phyloP scores from a whole-genome alignment of 2,113 vertebrate species.

The Fregetta grallaria region DNA sequence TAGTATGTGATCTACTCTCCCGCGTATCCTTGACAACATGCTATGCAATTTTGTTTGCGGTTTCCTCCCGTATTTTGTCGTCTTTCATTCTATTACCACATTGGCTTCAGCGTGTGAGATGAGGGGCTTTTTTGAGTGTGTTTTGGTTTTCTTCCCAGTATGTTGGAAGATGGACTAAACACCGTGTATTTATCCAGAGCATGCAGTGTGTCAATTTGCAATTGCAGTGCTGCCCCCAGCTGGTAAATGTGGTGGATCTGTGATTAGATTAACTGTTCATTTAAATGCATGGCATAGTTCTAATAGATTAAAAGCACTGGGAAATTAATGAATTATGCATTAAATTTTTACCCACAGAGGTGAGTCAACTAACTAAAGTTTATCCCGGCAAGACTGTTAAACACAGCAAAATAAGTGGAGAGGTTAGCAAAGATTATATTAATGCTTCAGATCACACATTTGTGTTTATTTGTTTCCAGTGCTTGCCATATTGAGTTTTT shows the following conservation, averaged over 20 bases:
- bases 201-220: background rate
- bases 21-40: background rate
- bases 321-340: background rate
- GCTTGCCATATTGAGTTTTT: background rate
- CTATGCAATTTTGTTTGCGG: background rate
- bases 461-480: background rate
- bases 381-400: background rate
- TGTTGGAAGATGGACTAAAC: background rate
- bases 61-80: background rate
- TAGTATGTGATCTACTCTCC: background rate
- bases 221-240: slow-evolving; percentile 78
- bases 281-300: background rate
- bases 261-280: background rate
- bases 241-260: slow-evolving; percentile 35
- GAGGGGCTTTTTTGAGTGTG: background rate
- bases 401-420: background rate
- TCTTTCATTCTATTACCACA: background rate
- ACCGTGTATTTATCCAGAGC: background rate
- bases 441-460: background rate
- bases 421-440: background rate
- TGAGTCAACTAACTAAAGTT: background rate
- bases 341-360: background rate
- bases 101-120: background rate
- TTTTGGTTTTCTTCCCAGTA: background rate
- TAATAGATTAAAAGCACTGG: background rate